Conservation (phyloP, 2,797 vertebrate genomes). For the Pseudocheirus occidentalis region DNA sequence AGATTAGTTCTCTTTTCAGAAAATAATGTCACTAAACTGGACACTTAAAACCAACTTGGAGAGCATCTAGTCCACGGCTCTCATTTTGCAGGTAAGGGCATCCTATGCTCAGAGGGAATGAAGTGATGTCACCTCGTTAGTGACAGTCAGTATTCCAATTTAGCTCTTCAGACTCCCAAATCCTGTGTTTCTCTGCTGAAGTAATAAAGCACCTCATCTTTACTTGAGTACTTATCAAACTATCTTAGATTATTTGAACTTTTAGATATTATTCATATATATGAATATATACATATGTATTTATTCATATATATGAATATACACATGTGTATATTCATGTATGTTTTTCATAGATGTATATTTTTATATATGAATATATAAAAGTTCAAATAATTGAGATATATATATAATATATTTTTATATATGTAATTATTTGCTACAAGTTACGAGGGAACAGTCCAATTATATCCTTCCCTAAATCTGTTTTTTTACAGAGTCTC, state of each 20-base stretch:
- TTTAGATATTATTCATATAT: neutral
- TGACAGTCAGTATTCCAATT: constrained; percentile 11
- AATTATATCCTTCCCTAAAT: neutral
- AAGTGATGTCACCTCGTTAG: neutral
- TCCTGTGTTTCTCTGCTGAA: neutral
- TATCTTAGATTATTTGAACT: neutral
- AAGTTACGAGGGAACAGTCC: neutral
- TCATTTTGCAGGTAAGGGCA: constrained; percentile 23
- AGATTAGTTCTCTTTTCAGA: neutral
- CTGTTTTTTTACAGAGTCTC: neutral
- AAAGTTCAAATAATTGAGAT: too few relatives aligned
- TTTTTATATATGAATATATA: too few relatives aligned
- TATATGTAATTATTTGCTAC: neutral
- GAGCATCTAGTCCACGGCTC: constrained; percentile 3
- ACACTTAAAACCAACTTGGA: neutral
- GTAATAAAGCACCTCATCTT: neutral
- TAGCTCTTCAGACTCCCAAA: constrained; percentile 27
- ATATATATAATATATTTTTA: too few relatives aligned
- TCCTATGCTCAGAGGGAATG: constrained; percentile 42
- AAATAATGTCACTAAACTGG: neutral
- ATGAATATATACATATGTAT: too few relatives aligned
- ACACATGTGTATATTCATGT: too few relatives aligned
- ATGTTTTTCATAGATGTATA: too few relatives aligned
- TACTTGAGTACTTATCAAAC: neutral
- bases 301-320: too few relatives aligned